These are phyloP conservation scores for Ardeotis arabs DNA, from an alignment of 2,113 vertebrate genomes.

Conservation along the genomic window DNA sequence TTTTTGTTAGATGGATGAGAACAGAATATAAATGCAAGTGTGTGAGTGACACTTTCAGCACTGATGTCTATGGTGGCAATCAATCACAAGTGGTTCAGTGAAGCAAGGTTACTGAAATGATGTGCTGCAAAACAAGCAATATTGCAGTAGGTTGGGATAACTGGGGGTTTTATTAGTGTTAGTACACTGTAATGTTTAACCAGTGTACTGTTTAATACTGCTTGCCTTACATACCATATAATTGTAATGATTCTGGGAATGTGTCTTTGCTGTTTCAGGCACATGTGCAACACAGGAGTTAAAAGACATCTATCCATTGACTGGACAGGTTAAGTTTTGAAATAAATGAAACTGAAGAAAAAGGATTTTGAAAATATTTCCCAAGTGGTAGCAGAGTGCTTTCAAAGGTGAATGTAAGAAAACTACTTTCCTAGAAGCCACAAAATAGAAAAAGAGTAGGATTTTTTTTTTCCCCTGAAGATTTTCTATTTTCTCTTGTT, in stretches of 20 bases:
- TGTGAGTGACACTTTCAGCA: slow-evolving; percentile 33
- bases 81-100: not conserved
- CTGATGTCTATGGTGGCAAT: not conserved
- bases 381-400: not conserved
- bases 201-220: not conserved
- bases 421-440: not conserved
- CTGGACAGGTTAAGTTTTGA: not conserved
- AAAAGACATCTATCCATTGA: not conserved
- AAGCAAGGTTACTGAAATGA: not conserved
- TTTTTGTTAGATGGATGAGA: slow-evolving; percentile 34
- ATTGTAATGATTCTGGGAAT: not conserved
- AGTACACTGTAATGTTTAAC: not conserved
- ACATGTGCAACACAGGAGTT: not conserved
- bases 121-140: not conserved
- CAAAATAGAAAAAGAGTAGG: not conserved
- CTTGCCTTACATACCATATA: not conserved
- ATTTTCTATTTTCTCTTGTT: not conserved
- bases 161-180: not conserved
- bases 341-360: not conserved
- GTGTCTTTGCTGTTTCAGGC: not conserved
- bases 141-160: not conserved
- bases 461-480: not conserved
- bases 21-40: slow-evolving; percentile 46
- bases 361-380: not conserved
- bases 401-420: not conserved